Evolutionary conservation across 2,888 invertebrate genomes (phyloP).

Genomic region (Stenodera caucasica): DNA sequence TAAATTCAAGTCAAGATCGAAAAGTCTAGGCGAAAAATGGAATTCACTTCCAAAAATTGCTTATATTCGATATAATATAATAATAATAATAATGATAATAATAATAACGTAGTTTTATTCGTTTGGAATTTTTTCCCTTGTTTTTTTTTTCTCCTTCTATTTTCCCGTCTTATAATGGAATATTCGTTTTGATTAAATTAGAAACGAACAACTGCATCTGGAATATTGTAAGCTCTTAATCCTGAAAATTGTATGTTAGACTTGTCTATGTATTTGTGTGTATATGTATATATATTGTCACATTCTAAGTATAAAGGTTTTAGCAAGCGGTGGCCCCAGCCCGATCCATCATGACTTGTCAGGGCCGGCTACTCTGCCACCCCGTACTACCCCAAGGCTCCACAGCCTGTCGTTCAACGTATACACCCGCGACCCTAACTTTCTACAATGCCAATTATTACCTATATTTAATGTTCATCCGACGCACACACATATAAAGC

Average conservation of each 20-base stretch:
- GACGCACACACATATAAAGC: neutral
- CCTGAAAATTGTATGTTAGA: slow-evolving; percentile 31
- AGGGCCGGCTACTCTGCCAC: slow-evolving; percentile 57
- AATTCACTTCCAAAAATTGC: too few relatives aligned
- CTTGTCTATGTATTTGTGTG: slow-evolving; percentile 18
- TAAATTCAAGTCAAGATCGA: slow-evolving; percentile 1
- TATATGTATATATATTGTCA: slow-evolving; percentile 40
- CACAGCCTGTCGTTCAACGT: slow-evolving; percentile 46
- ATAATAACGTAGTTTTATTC: neutral
- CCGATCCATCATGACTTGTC: slow-evolving; percentile 59
- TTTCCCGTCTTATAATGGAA: neutral
- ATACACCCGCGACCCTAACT: slow-evolving; percentile 46
- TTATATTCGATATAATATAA: too few relatives aligned
- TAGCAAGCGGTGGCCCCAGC: slow-evolving; percentile 54
- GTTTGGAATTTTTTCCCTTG: neutral
- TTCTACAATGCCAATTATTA: slow-evolving; percentile 47
- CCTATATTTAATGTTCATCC: slow-evolving; percentile 41
- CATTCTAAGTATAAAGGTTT: slow-evolving; percentile 53
- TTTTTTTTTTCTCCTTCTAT: neutral
- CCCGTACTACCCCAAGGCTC: slow-evolving; percentile 50
- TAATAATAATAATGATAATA: neutral
- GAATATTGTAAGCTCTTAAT: slow-evolving; percentile 32
- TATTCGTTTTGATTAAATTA: slow-evolving; percentile 26
- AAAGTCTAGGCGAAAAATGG: too few relatives aligned
- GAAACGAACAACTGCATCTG: slow-evolving; percentile 25